A percentile compares a stretch with the other conserved stretches of the same genome.
Conservation (phyloP, 2,113 vertebrate genomes). For the Myocastor coypus region DNA sequence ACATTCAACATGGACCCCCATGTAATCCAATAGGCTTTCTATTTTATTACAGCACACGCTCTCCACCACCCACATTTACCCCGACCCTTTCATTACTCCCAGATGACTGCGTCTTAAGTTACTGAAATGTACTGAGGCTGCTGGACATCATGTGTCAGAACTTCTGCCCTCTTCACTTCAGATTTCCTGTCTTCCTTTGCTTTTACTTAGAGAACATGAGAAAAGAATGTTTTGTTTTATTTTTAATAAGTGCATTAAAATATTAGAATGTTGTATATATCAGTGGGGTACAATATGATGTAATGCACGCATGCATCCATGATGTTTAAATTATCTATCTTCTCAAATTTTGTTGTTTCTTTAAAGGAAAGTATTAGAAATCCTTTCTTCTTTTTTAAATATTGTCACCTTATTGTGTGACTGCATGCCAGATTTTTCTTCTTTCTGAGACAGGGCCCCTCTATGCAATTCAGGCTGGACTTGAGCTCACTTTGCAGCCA, state of each 20-base stretch:
- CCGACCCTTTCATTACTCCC: neutral
- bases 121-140: neutral
- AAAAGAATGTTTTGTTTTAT: neutral
- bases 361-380: neutral
- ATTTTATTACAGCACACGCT: neutral
- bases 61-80: neutral
- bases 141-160: neutral
- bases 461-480: too few relatives aligned
- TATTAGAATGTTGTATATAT: neutral
- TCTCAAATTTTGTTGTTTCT: neutral
- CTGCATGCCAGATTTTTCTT: neutral
- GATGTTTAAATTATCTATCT: neutral
- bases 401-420: neutral
- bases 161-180: neutral
- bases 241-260: neutral
- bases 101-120: neutral
- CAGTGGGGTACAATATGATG: neutral
- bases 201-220: neutral
- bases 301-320: neutral
- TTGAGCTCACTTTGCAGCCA: too few relatives aligned
- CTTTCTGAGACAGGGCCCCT: too few relatives aligned
- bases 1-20: neutral
- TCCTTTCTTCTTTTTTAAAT: neutral
- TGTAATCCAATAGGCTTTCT: conserved; percentile 19
- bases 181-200: neutral